Percentiles rank a stretch among this genome's conserved stretches.
These are phyloP conservation scores for Candoia aspera DNA, from an alignment of 2,113 vertebrate genomes.

Conservation along the genomic window DNA sequence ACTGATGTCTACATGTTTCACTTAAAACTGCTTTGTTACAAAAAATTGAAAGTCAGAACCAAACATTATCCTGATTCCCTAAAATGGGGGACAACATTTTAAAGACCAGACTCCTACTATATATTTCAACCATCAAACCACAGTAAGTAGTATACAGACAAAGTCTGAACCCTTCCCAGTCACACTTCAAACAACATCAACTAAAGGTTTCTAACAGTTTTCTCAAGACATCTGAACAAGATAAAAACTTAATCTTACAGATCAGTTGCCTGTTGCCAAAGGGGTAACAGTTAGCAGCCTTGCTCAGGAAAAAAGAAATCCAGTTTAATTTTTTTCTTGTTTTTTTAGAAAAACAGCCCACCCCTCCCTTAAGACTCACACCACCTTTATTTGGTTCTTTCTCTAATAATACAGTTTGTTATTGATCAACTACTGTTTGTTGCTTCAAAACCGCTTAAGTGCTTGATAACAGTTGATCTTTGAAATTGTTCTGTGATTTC, in stretches of 20 bases:
- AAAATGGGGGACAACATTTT: constrained; percentile 32
- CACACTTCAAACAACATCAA: constrained; percentile 54
- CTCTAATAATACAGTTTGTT: neutral
- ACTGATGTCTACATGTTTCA: constrained; percentile 18
- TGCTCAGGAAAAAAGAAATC: constrained; percentile 43
- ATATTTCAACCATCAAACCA: constrained; percentile 41
- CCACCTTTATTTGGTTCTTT: neutral
- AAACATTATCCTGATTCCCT: neutral
- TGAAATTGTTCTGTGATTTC: constrained; percentile 58
- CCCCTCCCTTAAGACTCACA: neutral
- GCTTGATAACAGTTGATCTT: constrained; percentile 52
- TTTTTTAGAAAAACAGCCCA: constrained; percentile 14
- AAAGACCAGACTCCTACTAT: constrained; percentile 58
- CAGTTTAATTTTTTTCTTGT: constrained; percentile 38
- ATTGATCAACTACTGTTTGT: constrained; percentile 26
- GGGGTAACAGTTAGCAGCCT: constrained; percentile 32
- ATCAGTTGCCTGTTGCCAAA: constrained; percentile 44
- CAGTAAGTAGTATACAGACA: neutral
- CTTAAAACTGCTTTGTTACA: constrained; percentile 33
- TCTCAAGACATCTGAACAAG: constrained; percentile 50
- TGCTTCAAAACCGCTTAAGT: constrained; percentile 49
- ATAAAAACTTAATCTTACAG: constrained; percentile 28
- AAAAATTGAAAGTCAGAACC: constrained; percentile 44
- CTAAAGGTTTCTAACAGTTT: constrained; percentile 38
- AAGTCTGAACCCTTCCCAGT: constrained; percentile 31